Base-by-base conservation (phyloP, 2,888 invertebrate genomes). In the Camptogramma bilineatum region DNA sequence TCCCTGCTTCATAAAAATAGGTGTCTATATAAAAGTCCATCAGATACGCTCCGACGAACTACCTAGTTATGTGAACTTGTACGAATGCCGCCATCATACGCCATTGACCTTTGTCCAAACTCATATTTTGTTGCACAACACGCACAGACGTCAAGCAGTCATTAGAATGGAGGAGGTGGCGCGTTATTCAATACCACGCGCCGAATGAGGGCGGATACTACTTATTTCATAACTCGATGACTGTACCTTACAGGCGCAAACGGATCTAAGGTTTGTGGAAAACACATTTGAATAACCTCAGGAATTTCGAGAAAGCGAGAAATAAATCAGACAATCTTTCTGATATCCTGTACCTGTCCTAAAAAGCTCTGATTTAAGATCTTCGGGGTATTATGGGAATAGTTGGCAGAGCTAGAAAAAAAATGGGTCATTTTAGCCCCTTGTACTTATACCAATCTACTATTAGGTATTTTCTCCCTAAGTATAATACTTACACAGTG, bases 201-300 rank as follows among this genome's bases (percentile, higher is more conserved):
- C 50, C 68, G 80, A 84, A 84, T 86, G 86, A 78, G 85, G 82
- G 78, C 86, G 85, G 82, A 77, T 77, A 80, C 78, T 71, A 74
- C 62, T 69, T 72, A 84, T 90, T 89, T 88, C 88, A 82, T 88
- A 90, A 90, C 79, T 57, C 47, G n/a, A 16, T 67, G 64, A 67
- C 62, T 58, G 52, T 53, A 47, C 48, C 57, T 50, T 53, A 64
- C 42, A 39, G 52, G 55, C 34, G 19, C 56, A 64, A 56, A 55
- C 64, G 64, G 64, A 61, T 61, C 64, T 61, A 19, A 28, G 5
- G n/a, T 16, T 46, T 47, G n/a, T 17, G 48, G 44, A 31, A 52
- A 61, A 19, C 34, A 52, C 21, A 52, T 48, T 19, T 28, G 16
- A 52, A 42, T 19, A 4, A 24, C 46, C 19, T 19, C 46, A 59